Conservation (phyloP, 2,888 invertebrate genomes). For the Ernsta delagoae region DNA sequence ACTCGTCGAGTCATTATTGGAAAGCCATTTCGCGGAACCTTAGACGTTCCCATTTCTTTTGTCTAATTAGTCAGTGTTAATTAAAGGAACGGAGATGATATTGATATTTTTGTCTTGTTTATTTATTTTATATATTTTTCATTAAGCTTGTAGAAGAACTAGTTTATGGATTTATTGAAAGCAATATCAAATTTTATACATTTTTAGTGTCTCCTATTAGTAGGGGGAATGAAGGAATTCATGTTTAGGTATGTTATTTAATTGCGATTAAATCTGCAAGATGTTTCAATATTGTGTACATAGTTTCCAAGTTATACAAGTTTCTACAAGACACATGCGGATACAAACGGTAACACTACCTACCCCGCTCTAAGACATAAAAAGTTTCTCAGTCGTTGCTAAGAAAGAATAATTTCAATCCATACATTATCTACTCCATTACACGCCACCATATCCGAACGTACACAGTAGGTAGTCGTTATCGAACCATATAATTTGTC, state of each 20-base stretch:
- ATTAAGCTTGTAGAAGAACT: too few species aligned
- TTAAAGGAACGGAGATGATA: slow-evolving; percentile 21
- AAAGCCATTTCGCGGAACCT: slow-evolving; percentile 49
- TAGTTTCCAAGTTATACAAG: too few species aligned
- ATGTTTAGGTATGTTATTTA: too few species aligned
- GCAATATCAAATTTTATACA: too few species aligned
- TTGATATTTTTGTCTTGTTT: slow-evolving; percentile 15
- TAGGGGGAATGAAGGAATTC: too few species aligned
- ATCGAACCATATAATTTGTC: slow-evolving; percentile 72
- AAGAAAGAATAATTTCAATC: neutral
- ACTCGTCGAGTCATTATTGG: slow-evolving; percentile 48
- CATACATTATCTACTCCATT: slow-evolving; percentile 7
- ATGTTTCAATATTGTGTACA: too few species aligned
- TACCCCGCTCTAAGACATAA: too few species aligned
- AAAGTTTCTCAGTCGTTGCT: neutral
- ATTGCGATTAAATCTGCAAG: too few species aligned
- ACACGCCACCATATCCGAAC: slow-evolving; percentile 3
- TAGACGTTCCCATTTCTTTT: slow-evolving; percentile 45
- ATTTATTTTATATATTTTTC: neutral
- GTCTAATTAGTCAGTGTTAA: slow-evolving; percentile 31
- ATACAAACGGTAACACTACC: too few species aligned
- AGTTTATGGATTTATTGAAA: too few species aligned
- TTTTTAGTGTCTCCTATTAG: too few species aligned
- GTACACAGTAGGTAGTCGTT: slow-evolving; percentile 32
- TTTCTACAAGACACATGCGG: too few species aligned